These are phyloP conservation scores for Pipistrellus nathusii DNA, from an alignment of 2,797 vertebrate species.

Conservation along the genomic window DNA sequence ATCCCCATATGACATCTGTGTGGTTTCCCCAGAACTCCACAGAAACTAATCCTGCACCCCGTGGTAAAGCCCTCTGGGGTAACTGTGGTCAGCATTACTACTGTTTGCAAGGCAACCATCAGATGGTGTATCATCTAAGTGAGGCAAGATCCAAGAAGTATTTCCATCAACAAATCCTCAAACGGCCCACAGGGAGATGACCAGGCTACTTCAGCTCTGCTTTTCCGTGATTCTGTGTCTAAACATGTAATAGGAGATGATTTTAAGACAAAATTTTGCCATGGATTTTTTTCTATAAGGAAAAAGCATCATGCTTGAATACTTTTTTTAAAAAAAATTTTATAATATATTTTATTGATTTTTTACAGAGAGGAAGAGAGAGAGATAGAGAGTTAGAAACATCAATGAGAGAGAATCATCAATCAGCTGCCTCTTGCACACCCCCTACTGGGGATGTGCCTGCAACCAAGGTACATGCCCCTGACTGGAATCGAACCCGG, in stretches of 20 bases:
- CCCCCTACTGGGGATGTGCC: too few relatives aligned
- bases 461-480: too few relatives aligned
- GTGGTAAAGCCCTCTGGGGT: slow-evolving; percentile 76
- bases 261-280: slow-evolving; percentile 34
- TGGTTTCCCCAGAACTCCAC: slow-evolving; percentile 69
- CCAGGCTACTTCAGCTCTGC: not conserved
- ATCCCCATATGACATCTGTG: not conserved
- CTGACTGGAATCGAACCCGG: too few relatives aligned
- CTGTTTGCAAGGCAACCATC: slow-evolving; percentile 83
- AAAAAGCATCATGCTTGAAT: slow-evolving; percentile 21
- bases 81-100: slow-evolving; percentile 80
- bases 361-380: too few relatives aligned
- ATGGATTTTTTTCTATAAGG: slow-evolving; percentile 29
- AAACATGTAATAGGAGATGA: slow-evolving; percentile 53
- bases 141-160: slow-evolving; percentile 80
- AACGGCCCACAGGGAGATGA: slow-evolving; percentile 57
- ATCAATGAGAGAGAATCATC: too few relatives aligned
- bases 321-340: not conserved
- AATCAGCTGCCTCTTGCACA: too few relatives aligned
- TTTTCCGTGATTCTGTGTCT: slow-evolving; percentile 60
- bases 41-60: slow-evolving; percentile 69
- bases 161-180: slow-evolving; percentile 83
- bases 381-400: too few relatives aligned
- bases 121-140: slow-evolving; percentile 81
- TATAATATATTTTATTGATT: too few relatives aligned